Conservation (phyloP, 2,797 vertebrate genomes). For the Adrianichthys oophorus region DNA sequence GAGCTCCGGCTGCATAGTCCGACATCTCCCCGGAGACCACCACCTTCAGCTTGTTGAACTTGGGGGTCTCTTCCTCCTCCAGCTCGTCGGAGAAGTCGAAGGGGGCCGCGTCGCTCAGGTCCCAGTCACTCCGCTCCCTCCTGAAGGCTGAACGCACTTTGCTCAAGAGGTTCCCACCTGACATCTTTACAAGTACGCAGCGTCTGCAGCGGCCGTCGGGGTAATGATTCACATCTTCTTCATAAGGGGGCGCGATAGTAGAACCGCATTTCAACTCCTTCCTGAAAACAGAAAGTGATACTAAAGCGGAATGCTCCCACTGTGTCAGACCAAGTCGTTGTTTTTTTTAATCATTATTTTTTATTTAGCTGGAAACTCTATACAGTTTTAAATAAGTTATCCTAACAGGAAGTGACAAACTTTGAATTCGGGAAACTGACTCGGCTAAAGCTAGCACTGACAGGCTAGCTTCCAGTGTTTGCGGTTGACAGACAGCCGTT, state of each 20-base stretch:
- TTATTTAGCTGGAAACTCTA: too few species aligned
- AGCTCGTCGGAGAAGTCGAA: constrained; percentile 85
- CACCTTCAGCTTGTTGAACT: constrained; percentile 88
- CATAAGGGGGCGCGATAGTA: not conserved
- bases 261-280: constrained; percentile 3
- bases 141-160: constrained; percentile 73
- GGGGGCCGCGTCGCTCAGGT: constrained; percentile 86
- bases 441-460: constrained; percentile 26
- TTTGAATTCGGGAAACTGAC: constrained; percentile 8
- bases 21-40: constrained; percentile 87
- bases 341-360: too few species aligned
- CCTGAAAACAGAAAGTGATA: constrained; percentile 3
- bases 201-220: not conserved
- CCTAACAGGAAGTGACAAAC: constrained; percentile 1
- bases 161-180: constrained; percentile 65
- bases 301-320: too few species aligned
- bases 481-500: not conserved
- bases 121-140: constrained; percentile 74
- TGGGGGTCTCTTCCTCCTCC: constrained; percentile 83
- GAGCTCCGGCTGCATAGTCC: constrained; percentile 65
- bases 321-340: too few species aligned
- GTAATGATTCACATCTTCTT: constrained; percentile 39
- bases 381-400: not conserved
- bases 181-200: constrained; percentile 56
- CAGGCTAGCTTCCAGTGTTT: constrained; percentile 32